Conservation (phyloP, 2,797 vertebrate genomes). For the Sebastes iracundus region DNA sequence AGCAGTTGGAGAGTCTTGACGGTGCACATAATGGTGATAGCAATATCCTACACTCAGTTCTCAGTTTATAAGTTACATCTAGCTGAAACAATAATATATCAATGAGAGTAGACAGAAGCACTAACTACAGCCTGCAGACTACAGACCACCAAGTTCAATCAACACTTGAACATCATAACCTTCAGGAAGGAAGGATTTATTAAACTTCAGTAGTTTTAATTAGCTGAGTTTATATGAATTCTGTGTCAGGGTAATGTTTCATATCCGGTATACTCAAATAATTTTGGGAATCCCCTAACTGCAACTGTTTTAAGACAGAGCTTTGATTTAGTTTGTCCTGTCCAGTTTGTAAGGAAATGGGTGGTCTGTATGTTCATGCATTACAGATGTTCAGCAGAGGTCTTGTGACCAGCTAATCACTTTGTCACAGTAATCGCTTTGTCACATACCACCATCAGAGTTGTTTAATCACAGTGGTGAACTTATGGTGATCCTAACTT, state of each 20-base stretch:
- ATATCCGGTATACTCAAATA: not conserved
- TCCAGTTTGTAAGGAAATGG: not conserved
- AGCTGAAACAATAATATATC: not conserved
- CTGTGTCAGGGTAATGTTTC: not conserved
- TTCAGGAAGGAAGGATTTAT: not conserved
- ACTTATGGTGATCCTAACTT: not conserved
- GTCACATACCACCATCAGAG: not conserved
- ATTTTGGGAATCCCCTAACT: not conserved
- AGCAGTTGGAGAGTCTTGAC: not conserved
- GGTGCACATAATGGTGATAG: not conserved
- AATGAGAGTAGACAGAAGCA: not conserved
- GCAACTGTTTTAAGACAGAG: not conserved
- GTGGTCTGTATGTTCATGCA: not conserved
- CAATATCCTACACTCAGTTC: not conserved
- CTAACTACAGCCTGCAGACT: not conserved
- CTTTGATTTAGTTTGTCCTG: not conserved
- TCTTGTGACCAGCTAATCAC: constrained; percentile 29
- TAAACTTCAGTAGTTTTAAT: not conserved
- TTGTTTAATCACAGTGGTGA: not conserved
- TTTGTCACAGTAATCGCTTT: not conserved
- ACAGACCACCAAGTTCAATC: not conserved
- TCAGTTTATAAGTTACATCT: not conserved
- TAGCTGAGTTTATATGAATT: not conserved
- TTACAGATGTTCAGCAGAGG: not conserved
- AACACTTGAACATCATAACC: not conserved